A percentile compares a stretch with the other conserved stretches of the same genome.
These are phyloP conservation scores for Oscheius sp. DNA, from an alignment of 2,888 invertebrate species.

Conservation along the genomic window DNA sequence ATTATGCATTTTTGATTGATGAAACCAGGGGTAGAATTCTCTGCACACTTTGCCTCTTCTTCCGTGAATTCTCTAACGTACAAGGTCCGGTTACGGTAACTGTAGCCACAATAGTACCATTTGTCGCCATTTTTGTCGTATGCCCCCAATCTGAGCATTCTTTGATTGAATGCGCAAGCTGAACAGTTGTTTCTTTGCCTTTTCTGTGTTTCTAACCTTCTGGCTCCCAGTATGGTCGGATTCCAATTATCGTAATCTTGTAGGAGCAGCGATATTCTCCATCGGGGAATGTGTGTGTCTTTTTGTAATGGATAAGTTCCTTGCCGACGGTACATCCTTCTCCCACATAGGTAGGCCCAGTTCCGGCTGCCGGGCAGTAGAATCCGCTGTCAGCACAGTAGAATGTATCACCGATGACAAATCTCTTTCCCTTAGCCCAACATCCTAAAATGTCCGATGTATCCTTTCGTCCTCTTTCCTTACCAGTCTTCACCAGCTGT, in stretches of 20 bases:
- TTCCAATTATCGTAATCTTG: conserved; percentile 1
- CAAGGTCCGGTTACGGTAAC: not conserved
- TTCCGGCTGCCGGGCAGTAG: conserved; percentile 24
- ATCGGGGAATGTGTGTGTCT: not conserved
- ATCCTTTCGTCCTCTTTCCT: not conserved
- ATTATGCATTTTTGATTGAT: not conserved
- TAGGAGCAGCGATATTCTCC: conserved; percentile 14
- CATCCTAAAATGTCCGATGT: conserved; percentile 4
- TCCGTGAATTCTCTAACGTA: not conserved
- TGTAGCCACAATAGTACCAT: conserved; percentile 4
- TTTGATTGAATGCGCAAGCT: not conserved
- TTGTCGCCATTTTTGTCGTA: not conserved
- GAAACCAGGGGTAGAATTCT: not conserved
- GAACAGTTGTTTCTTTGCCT: not conserved
- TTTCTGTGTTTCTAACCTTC: not conserved
- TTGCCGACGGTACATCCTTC: not conserved
- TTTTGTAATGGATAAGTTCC: conserved; percentile 14
- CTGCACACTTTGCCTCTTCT: not conserved
- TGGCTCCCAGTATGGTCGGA: conserved; percentile 6
- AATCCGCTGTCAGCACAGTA: conserved; percentile 25
- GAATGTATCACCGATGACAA: conserved; percentile 17
- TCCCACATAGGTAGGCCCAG: conserved; percentile 13
- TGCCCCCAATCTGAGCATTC: not conserved
- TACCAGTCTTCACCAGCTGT: conserved; percentile 22
- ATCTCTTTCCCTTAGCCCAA: conserved; percentile 27